These are phyloP conservation scores for Timandra comae DNA, from an alignment of 2,888 invertebrate genomes.

Conservation along the genomic window DNA sequence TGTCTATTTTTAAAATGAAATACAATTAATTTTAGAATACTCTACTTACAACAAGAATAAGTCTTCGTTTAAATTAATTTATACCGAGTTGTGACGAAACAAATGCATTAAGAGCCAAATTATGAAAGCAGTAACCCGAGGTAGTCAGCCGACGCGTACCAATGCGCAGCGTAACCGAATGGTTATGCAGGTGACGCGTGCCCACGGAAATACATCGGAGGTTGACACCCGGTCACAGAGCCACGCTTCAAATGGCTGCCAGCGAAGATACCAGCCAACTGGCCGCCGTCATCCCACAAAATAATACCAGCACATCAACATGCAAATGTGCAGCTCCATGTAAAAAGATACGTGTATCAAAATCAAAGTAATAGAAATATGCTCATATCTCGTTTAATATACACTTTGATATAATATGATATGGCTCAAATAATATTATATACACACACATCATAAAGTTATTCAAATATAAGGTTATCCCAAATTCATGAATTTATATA, in stretches of 20 bases:
- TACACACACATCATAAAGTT: too few relatives aligned
- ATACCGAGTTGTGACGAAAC: slow-evolving; percentile 36
- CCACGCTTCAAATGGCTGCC: slow-evolving; percentile 39
- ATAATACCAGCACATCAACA: not conserved
- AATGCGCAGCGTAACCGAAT: slow-evolving; percentile 27
- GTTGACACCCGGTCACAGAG: slow-evolving; percentile 30
- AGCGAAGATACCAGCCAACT: not conserved
- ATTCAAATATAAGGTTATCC: too few relatives aligned
- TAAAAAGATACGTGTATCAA: not conserved
- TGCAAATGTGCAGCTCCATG: not conserved
- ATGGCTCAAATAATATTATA: too few relatives aligned
- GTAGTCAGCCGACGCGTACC: too few relatives aligned
- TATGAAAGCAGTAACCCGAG: slow-evolving; percentile 32
- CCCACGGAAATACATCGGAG: slow-evolving; percentile 46
- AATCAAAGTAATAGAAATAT: not conserved
- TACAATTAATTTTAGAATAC: too few relatives aligned
- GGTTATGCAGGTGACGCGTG: slow-evolving; percentile 41
- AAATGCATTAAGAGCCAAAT: slow-evolving; percentile 43
- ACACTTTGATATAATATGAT: too few relatives aligned
- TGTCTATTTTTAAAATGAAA: too few relatives aligned
- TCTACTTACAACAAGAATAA: too few relatives aligned
- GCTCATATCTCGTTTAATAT: too few relatives aligned
- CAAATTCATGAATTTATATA: too few relatives aligned
- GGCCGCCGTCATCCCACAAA: not conserved
- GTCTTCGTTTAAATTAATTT: too few relatives aligned